Conservation (phyloP, 1,140 invertebrate species). For the Cherax destructor region DNA sequence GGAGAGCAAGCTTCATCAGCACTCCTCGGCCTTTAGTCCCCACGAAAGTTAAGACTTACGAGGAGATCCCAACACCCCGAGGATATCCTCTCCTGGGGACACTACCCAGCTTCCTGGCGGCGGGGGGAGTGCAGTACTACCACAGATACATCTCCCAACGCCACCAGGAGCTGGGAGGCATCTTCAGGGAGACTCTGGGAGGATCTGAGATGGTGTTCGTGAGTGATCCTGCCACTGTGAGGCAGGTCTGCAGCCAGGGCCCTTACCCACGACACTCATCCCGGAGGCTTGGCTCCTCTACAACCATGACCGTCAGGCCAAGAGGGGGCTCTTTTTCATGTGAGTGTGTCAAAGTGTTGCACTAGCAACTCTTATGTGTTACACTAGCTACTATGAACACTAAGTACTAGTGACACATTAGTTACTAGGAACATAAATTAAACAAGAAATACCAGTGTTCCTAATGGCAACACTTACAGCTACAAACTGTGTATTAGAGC, state of each 20-base stretch:
- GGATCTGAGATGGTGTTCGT: slow-evolving; percentile 83
- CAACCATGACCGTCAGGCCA: slow-evolving; percentile 82
- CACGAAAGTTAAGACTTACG: neutral
- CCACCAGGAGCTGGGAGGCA: slow-evolving; percentile 84
- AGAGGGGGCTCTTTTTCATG: slow-evolving; percentile 92
- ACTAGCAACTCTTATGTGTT: neutral
- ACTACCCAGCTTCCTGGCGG: slow-evolving; percentile 22
- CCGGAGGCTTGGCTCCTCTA: slow-evolving; percentile 89
- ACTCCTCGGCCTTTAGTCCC: neutral
- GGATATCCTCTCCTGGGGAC: slow-evolving; percentile 42
- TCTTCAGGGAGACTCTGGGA: slow-evolving; percentile 85
- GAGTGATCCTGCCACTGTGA: slow-evolving; percentile 82
- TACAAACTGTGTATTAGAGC: no score
- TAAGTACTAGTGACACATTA: no score
- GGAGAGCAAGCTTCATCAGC: no score
- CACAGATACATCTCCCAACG: slow-evolving; percentile 72
- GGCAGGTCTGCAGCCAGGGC: slow-evolving; percentile 84
- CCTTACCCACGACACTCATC: slow-evolving; percentile 84
- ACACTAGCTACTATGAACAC: no score
- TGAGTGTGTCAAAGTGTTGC: slow-evolving; percentile 76
- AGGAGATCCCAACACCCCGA: slow-evolving; percentile 24
- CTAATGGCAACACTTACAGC: no score
- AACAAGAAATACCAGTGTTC: no score
- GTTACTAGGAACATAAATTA: no score
- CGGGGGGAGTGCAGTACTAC: slow-evolving; percentile 38